Evolutionary conservation across 1,140 invertebrate species (phyloP).

Genomic region (Gonatopus flavifemur): DNA sequence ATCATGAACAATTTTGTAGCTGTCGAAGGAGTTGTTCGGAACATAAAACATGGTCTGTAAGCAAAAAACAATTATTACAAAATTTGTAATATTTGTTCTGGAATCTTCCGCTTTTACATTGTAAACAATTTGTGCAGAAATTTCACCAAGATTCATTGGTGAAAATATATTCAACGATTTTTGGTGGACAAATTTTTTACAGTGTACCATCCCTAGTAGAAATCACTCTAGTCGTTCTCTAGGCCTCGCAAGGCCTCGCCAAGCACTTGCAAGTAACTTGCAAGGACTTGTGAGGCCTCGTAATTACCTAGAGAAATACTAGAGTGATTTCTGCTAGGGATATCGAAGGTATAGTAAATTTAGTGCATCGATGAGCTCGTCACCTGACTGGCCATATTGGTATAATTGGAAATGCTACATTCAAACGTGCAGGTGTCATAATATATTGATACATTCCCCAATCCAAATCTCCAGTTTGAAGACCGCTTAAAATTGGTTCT

Average conservation of each 20-base stretch:
- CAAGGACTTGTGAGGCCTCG: too few species aligned
- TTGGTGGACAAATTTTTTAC: too few species aligned
- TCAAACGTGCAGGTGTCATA: conserved; percentile 13
- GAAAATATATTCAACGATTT: not conserved
- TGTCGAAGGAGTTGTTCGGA: conserved; percentile 22
- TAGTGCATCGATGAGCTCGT: too few species aligned
- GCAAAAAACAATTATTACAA: not conserved
- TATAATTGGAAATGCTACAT: conserved; percentile 2
- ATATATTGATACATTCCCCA: conserved; percentile 16
- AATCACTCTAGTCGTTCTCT: too few species aligned
- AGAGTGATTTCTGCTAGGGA: too few species aligned
- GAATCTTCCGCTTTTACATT: not conserved
- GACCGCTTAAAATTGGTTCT: conserved; percentile 9
- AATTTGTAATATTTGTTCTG: not conserved
- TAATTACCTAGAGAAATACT: too few species aligned
- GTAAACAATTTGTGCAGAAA: not conserved
- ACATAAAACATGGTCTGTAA: conserved; percentile 33
- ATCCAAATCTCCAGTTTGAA: conserved; percentile 5
- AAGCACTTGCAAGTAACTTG: too few species aligned
- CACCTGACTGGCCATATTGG: conserved; percentile 22
- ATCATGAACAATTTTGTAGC: conserved; percentile 16
- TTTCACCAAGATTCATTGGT: not conserved
- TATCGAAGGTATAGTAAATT: too few species aligned
- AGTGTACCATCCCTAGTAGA: too few species aligned
- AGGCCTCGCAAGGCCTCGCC: too few species aligned